Percentiles rank a stretch among this genome's conserved stretches.
Evolutionary conservation across 1,140 invertebrate genomes (phyloP).

Genomic region (Caenorhabditis latens): DNA sequence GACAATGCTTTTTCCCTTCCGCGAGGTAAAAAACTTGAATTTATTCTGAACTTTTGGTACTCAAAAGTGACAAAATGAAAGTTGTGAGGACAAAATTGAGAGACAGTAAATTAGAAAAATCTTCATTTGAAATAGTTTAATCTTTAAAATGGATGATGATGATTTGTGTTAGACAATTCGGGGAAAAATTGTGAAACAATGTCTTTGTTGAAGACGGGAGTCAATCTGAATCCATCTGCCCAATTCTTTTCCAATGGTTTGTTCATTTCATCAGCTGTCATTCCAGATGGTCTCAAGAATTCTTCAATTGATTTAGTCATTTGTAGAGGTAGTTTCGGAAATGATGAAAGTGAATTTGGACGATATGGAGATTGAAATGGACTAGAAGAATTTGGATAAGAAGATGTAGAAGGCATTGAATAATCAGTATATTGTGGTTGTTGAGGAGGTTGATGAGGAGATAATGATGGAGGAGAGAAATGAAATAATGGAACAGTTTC

Average conservation of each 20-base stretch:
- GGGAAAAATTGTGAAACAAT: conserved; percentile 66
- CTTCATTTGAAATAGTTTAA: neutral
- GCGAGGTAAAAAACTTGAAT: conserved; percentile 16
- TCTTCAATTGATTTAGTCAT: conserved; percentile 63
- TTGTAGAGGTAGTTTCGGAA: conserved; percentile 58
- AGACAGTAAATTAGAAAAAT: neutral
- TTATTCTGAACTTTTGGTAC: neutral
- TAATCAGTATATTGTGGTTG: conserved; percentile 18
- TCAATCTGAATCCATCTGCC: conserved; percentile 60
- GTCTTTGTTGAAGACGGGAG: conserved; percentile 63
- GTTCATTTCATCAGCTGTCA: conserved; percentile 59
- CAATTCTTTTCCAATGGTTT: conserved; percentile 60
- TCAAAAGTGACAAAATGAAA: neutral
- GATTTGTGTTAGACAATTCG: conserved; percentile 52
- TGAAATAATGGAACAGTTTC: conserved; percentile 20
- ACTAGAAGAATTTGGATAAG: conserved; percentile 58
- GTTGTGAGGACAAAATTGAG: no score
- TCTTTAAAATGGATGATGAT: conserved; percentile 22
- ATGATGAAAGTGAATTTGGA: conserved; percentile 18
- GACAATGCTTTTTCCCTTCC: neutral
- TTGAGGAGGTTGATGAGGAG: conserved; percentile 29
- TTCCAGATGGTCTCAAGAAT: conserved; percentile 52
- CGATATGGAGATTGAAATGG: conserved; percentile 39
- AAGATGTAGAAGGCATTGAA: conserved; percentile 57
- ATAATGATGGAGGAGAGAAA: conserved; percentile 47